phyloP scores from a whole-genome alignment of 30 jellyfish, hydroid and myxozoan species.

The Cassiopea xamachana region DNA sequence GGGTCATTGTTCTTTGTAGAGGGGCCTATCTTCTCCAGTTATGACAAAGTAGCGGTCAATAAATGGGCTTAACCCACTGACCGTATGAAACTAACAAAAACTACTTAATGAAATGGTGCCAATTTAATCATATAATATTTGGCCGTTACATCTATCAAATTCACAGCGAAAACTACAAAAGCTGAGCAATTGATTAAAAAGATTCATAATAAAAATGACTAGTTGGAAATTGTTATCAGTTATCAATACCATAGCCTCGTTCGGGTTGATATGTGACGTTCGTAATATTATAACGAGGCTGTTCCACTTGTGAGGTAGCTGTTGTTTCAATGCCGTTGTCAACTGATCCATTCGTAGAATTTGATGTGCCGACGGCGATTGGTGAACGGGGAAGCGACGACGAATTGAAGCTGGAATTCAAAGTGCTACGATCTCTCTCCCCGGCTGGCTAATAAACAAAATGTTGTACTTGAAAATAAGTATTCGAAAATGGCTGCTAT shows the following conservation, averaged over 20 bases:
- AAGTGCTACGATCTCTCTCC: constrained; percentile 54
- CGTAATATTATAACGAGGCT: constrained; percentile 55
- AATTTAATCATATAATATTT: neutral
- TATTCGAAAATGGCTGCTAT: too few species aligned
- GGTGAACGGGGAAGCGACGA: constrained; percentile 73
- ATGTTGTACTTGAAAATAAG: too few species aligned
- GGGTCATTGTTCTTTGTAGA: too few species aligned
- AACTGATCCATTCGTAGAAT: constrained; percentile 45
- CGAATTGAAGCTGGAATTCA: constrained; percentile 29
- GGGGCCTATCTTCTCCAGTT: too few species aligned
- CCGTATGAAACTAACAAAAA: too few species aligned
- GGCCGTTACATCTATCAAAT: constrained; percentile 3
- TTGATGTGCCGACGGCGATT: constrained; percentile 30
- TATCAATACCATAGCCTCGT: constrained; percentile 40
- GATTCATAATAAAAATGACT: constrained; percentile 30
- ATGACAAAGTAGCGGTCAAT: too few species aligned
- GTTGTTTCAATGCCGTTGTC: constrained; percentile 53
- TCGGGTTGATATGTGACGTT: constrained; percentile 66
- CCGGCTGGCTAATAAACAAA: constrained; percentile 60
- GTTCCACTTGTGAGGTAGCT: constrained; percentile 14
- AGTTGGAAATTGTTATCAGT: constrained; percentile 20
- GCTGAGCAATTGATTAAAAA: constrained; percentile 48
- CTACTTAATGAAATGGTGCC: too few species aligned
- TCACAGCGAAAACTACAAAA: constrained; percentile 50
- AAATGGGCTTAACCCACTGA: too few species aligned